A percentile compares a stretch with the other conserved stretches of the same genome.
Evolutionary conservation across 1,140 invertebrate genomes (phyloP).

Genomic region (Adoxophyes honmai): DNA sequence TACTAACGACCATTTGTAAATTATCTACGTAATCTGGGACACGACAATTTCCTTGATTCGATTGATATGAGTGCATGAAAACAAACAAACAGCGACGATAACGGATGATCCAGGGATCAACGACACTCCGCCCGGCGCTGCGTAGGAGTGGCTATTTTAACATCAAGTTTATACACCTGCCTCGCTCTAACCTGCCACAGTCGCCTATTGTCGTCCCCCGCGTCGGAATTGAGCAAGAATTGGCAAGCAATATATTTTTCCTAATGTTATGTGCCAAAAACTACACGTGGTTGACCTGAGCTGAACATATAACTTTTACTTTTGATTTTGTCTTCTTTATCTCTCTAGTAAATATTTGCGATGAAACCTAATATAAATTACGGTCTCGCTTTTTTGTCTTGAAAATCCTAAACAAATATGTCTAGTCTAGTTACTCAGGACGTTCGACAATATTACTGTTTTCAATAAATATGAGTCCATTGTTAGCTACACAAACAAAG

Average conservation of each 20-base stretch:
- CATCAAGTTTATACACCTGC: constrained; percentile 40
- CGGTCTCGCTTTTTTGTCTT: constrained; percentile 17
- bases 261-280: constrained; percentile 47
- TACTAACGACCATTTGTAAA: background rate
- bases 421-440: background rate
- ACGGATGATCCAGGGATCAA: constrained; percentile 58
- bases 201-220: constrained; percentile 29
- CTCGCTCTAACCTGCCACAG: constrained; percentile 29
- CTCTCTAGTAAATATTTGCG: background rate
- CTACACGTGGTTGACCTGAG: constrained; percentile 52
- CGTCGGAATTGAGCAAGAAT: constrained; percentile 59
- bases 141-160: constrained; percentile 69
- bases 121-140: constrained; percentile 48
- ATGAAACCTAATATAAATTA: background rate
- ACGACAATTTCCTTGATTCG: background rate
- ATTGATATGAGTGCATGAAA: constrained; percentile 17
- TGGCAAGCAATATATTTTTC: constrained; percentile 53
- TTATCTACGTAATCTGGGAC: constrained; percentile 4
- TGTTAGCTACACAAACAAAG: constrained; percentile 5
- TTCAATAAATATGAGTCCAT: constrained; percentile 5
- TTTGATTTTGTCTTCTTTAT: constrained; percentile 23
- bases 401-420: background rate
- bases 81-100: constrained; percentile 32
- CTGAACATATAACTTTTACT: constrained; percentile 23
- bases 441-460: background rate